Percentiles rank a stretch among this genome's conserved stretches.
Evolutionary conservation across 2,797 vertebrate species (phyloP).

Genomic region (Decapterus maruadsi): DNA sequence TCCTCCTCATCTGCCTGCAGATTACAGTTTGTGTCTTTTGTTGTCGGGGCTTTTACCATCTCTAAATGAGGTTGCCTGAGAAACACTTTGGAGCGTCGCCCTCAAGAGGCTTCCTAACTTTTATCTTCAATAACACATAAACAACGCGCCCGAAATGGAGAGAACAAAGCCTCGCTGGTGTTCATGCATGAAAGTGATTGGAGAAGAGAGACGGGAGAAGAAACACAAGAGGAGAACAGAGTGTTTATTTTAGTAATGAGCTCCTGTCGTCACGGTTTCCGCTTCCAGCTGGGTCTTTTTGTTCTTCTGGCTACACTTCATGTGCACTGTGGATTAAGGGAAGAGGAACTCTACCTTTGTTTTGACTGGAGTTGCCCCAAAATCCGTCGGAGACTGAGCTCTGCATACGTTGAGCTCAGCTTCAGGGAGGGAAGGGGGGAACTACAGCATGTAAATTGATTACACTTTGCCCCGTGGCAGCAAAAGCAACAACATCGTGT

Average conservation of each 20-base stretch:
- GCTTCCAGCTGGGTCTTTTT: slow-evolving; percentile 65
- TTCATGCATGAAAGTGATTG: slow-evolving; percentile 64
- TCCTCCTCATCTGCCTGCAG: slow-evolving; percentile 32
- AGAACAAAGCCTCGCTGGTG: slow-evolving; percentile 60
- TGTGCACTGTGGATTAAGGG: slow-evolving; percentile 40
- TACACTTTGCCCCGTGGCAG: slow-evolving; percentile 10
- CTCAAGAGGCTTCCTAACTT: slow-evolving; percentile 50
- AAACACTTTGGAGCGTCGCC: slow-evolving; percentile 51
- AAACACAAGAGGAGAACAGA: slow-evolving; percentile 42
- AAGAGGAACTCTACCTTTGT: slow-evolving; percentile 44
- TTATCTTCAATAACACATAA: slow-evolving; percentile 60
- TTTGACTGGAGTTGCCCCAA: slow-evolving; percentile 52
- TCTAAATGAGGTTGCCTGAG: slow-evolving; percentile 54
- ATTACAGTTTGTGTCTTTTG: slow-evolving; percentile 23
- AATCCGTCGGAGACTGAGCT: slow-evolving; percentile 20
- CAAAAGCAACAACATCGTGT: background rate
- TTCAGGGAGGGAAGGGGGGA: slow-evolving; percentile 3
- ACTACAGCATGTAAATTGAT: slow-evolving; percentile 30
- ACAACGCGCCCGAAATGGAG: slow-evolving; percentile 39
- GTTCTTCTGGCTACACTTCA: slow-evolving; percentile 55
- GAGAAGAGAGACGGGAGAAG: slow-evolving; percentile 28
- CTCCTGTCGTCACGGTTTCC: slow-evolving; percentile 60
- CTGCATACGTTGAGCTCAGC: slow-evolving; percentile 1
- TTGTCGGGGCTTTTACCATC: slow-evolving; percentile 37
- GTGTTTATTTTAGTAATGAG: slow-evolving; percentile 77